Evolutionary conservation across 1,140 invertebrate species (phyloP), one percentile per base, ranked within the genome.

Genomic region (Saxidomus purpurata): DNA sequence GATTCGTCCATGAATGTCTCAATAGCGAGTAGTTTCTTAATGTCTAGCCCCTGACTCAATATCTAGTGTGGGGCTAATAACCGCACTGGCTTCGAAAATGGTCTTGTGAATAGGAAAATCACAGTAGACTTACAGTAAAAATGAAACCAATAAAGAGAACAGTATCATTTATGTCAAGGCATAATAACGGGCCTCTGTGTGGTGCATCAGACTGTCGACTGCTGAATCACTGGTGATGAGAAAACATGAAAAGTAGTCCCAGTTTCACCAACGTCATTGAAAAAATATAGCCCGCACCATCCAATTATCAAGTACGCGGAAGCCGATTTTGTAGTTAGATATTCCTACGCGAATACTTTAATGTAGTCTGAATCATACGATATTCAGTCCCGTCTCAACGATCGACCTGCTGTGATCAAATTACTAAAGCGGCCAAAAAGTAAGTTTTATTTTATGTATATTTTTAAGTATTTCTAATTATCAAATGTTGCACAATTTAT

Each of bases 181-280:
- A n/a, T n/a, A 15, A 43, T 43, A 15, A 43, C 43, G 43, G 43
- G 43, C 43, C 43, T 43, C 43, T 43, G n/a, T n/a, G n/a, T n/a
- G n/a, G n/a, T n/a, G n/a, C n/a, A 43, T 43, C 43, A 43, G 43
- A 43, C 15, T 43, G 43, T 76, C 40, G 25, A 47, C 36, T 28
- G 71, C 71, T 76, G 71, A 76, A 47, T 76, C 71, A 76, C 40
- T 49, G 19, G 22, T 13, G 71, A 76, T 76, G 71, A 76, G 71
- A 28, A 40, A 76, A 28, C 34, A 76, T 34, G 49, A 49, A 76
- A 76, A 76, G 71, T 76, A 76, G 71, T 76, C 49, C 71, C 40
- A 28, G 31, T n/a, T 9, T 61, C 25, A 61, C 55, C 55, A 6
- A 9, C 22, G 55, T 19, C 19, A 61, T 19, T 61, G n/a, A 28